Evolutionary conservation across 2,888 invertebrate genomes (phyloP).

Genomic region (Bellardia bayeri): DNA sequence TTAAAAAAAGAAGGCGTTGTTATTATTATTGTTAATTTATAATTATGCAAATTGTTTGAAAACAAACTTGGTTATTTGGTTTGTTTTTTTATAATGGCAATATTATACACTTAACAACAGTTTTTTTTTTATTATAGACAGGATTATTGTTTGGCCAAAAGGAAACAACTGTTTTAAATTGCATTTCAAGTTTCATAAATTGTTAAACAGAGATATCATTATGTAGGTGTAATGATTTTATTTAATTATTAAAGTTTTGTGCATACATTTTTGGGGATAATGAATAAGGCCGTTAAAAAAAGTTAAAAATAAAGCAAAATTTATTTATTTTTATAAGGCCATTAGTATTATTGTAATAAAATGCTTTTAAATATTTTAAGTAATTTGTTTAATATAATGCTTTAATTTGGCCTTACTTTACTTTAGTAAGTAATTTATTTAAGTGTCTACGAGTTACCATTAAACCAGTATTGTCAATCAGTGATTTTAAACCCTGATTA

Average conservation of each 20-base stretch:
- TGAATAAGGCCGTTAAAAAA: not conserved
- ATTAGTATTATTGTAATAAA: too few relatives aligned
- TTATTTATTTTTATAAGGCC: too few relatives aligned
- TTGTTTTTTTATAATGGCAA: slow-evolving; percentile 27
- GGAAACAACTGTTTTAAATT: not conserved
- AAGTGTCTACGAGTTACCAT: not conserved
- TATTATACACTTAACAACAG: slow-evolving; percentile 14
- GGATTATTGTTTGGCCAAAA: slow-evolving; percentile 39
- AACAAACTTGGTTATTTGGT: slow-evolving; percentile 36
- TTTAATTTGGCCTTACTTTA: not conserved
- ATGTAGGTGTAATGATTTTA: not conserved
- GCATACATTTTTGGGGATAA: not conserved
- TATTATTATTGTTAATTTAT: slow-evolving; percentile 65
- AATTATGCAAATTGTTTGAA: slow-evolving; percentile 70
- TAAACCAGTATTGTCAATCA: not conserved
- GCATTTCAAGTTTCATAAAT: not conserved
- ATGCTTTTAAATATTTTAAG: too few relatives aligned
- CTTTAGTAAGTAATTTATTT: not conserved
- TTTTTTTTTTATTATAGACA: slow-evolving; percentile 55
- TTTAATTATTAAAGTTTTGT: slow-evolving; percentile 41
- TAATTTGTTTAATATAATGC: too few relatives aligned
- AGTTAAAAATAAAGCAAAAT: too few relatives aligned
- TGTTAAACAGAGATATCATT: too few relatives aligned
- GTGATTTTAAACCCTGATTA: too few relatives aligned
- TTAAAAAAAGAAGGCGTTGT: slow-evolving; percentile 61